These are phyloP conservation scores for Bubo bubo DNA, from an alignment of 2,113 vertebrate genomes.

Conservation along the genomic window DNA sequence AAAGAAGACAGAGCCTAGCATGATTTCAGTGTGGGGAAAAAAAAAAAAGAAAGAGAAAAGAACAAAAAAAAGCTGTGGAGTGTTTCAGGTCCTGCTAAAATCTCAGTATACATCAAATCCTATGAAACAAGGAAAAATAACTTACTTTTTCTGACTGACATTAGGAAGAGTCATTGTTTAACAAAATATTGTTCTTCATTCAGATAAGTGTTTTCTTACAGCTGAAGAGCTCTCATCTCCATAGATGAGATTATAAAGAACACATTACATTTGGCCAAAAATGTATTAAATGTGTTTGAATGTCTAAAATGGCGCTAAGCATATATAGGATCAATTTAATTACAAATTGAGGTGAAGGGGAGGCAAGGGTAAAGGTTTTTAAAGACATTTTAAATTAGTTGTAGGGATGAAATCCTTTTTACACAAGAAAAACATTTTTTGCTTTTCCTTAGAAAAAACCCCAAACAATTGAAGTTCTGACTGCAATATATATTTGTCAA, in stretches of 20 bases:
- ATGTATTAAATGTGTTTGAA: neutral
- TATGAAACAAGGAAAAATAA: neutral
- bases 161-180: neutral
- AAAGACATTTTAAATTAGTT: neutral
- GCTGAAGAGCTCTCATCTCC: neutral
- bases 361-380: too few species aligned
- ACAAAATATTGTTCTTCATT: neutral
- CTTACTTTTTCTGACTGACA: neutral
- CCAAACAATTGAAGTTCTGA: neutral
- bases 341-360: neutral
- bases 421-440: neutral
- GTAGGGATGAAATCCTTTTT: neutral
- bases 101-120: neutral
- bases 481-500: neutral
- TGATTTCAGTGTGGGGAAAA: accelerated
- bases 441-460: neutral
- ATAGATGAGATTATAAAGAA: neutral
- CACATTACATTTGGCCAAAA: neutral
- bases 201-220: neutral
- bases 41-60: neutral
- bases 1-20: neutral
- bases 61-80: neutral
- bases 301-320: neutral
- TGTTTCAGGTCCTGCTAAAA: neutral
- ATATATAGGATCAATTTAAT: neutral